These are phyloP conservation scores for Turdus rufiventris DNA, from an alignment of 2,113 vertebrate species.

Conservation along the genomic window DNA sequence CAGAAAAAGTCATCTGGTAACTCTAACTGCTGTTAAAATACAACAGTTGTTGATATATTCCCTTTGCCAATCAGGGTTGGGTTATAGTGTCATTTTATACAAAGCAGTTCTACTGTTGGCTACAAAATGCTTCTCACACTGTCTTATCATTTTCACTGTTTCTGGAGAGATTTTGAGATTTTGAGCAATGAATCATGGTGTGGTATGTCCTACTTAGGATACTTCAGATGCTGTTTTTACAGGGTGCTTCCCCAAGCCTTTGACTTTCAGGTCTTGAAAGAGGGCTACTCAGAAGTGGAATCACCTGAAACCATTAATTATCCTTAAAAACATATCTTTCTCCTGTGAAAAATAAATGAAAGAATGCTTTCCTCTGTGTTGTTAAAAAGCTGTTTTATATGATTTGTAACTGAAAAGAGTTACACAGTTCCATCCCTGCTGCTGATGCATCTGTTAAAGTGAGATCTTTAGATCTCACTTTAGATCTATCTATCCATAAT, in stretches of 20 bases:
- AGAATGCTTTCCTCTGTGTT: background rate
- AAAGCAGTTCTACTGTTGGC: background rate
- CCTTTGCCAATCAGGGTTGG: background rate
- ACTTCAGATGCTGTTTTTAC: background rate
- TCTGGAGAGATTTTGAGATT: background rate
- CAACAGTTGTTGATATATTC: background rate
- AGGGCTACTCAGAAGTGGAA: background rate
- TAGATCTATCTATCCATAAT: background rate
- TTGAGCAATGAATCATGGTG: conserved; percentile 5
- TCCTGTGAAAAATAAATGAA: background rate
- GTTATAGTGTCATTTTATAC: background rate
- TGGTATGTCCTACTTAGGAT: background rate
- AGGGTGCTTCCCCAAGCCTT: background rate
- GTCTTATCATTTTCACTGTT: conserved; percentile 1
- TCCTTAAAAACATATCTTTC: background rate
- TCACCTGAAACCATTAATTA: background rate
- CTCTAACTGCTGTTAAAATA: conserved; percentile 12
- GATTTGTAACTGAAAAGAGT: background rate
- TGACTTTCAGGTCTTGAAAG: background rate
- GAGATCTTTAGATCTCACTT: background rate
- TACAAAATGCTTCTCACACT: conserved; percentile 24
- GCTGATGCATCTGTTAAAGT: background rate
- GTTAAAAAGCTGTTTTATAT: background rate
- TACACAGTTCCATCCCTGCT: background rate
- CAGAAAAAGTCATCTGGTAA: background rate